Evolutionary conservation across 2,888 invertebrate genomes (phyloP).

Genomic region (Helleia helle): DNA sequence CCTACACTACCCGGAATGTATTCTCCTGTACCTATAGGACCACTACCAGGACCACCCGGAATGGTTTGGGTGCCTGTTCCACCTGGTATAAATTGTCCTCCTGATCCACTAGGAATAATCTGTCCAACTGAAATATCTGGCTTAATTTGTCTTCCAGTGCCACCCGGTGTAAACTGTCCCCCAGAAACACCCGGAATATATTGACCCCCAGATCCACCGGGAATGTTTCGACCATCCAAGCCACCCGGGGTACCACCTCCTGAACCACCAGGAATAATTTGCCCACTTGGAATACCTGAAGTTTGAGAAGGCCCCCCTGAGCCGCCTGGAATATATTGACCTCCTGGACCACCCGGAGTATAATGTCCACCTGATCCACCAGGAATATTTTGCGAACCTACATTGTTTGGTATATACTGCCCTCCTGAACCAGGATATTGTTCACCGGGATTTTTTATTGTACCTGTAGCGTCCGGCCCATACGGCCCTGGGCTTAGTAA

Average conservation of each 20-base stretch:
- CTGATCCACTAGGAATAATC: neutral
- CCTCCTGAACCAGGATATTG: slow-evolving; percentile 1
- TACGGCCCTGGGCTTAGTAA: neutral
- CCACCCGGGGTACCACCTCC: slow-evolving; percentile 9
- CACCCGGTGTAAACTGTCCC: slow-evolving; percentile 8
- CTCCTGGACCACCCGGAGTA: neutral
- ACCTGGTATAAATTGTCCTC: neutral
- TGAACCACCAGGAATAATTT: slow-evolving; percentile 12
- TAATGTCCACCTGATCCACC: neutral
- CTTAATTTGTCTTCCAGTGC: slow-evolving; percentile 14
- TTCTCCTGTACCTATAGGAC: slow-evolving; percentile 11
- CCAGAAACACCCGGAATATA: slow-evolving; percentile 14
- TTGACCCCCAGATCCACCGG: slow-evolving; percentile 12
- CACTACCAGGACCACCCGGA: neutral
- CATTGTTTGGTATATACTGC: slow-evolving; percentile 7
- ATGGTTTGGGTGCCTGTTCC: slow-evolving; percentile 2
- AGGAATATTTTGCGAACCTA: slow-evolving; percentile 12
- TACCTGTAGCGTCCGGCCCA: too few relatives aligned
- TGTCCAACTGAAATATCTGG: slow-evolving; percentile 14
- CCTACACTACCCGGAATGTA: slow-evolving; percentile 13
- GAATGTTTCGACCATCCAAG: slow-evolving; percentile 9
- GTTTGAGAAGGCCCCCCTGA: slow-evolving; percentile 3
- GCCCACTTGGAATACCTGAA: slow-evolving; percentile 8
- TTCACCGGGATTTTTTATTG: neutral
- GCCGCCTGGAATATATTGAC: slow-evolving; percentile 3